Percentiles rank a stretch among this genome's conserved stretches.
Evolutionary conservation across 92 coral and sea anemone species (phyloP).

Genomic region (Actinernus sp.): DNA sequence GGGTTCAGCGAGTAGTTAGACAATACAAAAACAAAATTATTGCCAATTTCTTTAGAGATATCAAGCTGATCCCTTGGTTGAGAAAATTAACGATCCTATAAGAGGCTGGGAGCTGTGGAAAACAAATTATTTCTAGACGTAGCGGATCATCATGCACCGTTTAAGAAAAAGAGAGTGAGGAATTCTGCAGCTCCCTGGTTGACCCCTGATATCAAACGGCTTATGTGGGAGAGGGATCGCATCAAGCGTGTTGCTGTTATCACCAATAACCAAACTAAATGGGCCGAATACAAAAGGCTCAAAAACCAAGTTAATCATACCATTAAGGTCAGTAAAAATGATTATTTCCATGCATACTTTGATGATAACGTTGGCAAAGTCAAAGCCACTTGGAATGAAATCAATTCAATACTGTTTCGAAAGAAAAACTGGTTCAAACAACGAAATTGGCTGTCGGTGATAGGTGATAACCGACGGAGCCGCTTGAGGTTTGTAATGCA

Average conservation of each 20-base stretch:
- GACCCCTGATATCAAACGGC: too few relatives aligned
- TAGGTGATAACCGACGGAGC: too few relatives aligned
- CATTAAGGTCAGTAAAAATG: conserved; percentile 17
- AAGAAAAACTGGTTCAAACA: conserved; percentile 13
- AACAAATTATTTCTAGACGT: too few relatives aligned
- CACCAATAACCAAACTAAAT: conserved; percentile 31
- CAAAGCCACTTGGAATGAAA: conserved; percentile 45
- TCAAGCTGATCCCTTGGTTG: conserved; percentile 23
- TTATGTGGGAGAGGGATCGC: too few relatives aligned
- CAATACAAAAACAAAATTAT: conserved; percentile 10
- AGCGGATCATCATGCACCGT: too few relatives aligned
- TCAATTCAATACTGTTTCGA: conserved; percentile 33
- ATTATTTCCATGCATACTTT: conserved; percentile 17
- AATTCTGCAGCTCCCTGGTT: conserved; percentile 35
- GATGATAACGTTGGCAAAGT: too few relatives aligned
- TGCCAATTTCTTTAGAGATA: conserved; percentile 13
- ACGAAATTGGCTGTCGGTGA: too few relatives aligned
- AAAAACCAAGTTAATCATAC: conserved; percentile 25
- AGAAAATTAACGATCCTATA: conserved; percentile 14
- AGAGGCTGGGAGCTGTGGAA: conserved; percentile 35
- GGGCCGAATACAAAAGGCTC: conserved; percentile 25
- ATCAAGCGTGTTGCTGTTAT: conserved; percentile 17
- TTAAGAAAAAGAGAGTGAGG: conserved; percentile 40
- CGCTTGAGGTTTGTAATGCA: conserved; percentile 14
- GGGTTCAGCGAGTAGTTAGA: conserved; percentile 19